These are phyloP conservation scores for Cossypha caffra DNA, from an alignment of 2,797 vertebrate species.

Conservation along the genomic window DNA sequence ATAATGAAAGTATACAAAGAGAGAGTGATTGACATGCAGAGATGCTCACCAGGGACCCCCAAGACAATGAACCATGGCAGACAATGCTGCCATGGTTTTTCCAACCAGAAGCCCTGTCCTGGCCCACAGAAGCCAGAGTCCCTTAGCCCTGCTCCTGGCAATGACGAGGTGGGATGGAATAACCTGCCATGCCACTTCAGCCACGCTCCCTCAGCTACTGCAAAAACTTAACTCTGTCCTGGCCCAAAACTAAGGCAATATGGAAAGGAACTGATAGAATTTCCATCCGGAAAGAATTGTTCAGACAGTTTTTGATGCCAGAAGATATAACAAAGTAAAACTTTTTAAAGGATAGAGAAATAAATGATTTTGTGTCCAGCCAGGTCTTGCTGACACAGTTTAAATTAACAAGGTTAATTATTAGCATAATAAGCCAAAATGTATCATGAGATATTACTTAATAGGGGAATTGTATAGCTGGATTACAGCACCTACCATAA, in stretches of 20 bases:
- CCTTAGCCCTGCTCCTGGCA: background rate
- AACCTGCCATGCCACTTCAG: too few species aligned
- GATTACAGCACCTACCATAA: background rate
- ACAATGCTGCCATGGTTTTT: background rate
- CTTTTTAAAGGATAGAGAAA: background rate
- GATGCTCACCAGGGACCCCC: background rate
- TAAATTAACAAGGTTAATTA: background rate
- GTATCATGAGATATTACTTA: background rate
- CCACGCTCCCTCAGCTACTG: background rate
- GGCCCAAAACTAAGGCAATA: background rate
- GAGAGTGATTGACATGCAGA: background rate
- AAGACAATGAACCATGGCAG: background rate
- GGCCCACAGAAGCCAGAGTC: background rate
- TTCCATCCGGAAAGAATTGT: background rate
- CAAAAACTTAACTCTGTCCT: background rate
- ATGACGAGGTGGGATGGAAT: background rate
- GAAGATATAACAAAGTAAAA: background rate
- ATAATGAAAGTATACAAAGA: background rate
- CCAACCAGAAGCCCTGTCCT: background rate
- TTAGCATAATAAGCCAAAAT: background rate
- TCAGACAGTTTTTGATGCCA: background rate
- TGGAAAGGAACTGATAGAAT: background rate
- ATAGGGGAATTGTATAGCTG: background rate
- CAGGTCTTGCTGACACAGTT: background rate
- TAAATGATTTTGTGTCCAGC: background rate